Base-by-base conservation (phyloP, 2,888 invertebrate species). In the Coleophora flavipennella region DNA sequence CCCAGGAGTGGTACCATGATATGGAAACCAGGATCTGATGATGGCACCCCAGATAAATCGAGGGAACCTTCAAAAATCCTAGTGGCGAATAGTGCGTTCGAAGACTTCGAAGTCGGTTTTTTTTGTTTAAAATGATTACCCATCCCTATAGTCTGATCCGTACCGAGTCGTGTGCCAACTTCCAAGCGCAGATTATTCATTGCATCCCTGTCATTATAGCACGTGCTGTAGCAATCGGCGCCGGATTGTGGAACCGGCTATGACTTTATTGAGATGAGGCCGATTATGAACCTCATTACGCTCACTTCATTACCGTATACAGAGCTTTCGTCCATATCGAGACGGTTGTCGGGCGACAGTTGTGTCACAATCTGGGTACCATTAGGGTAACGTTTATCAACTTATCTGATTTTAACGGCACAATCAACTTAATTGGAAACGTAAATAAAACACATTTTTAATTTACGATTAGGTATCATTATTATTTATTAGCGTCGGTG, bases 211-310 rank as follows among this genome's bases (percentile, higher is more conserved):
- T 67, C 66, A 62, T 63, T 60, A 56, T 67, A 57, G 55, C 71
- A 66, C 66, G 68, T 66, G 64, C 66, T 65, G 42, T 51, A 58
- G 60, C 64, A 57, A 55, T 50, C 38, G 13, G 51, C 50, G 70
- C 70, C 60, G 64, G 20, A 20, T 20, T 20, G 20, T 20, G 20
- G 72, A 68, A 68, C 64, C 62, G 53, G 63, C 78, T 75, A 77
- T 63, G 69, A 69, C 57, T 62, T 66, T 70, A 38, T 38, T 38
- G 28, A 38, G 33, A 38, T 38, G 28, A 29, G 45, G 44, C 49
- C 51, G 40, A 49, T 55, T 49, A 76, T 74, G 75, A 66, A 55
- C 47, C 52, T 45, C 42, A 70, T 73, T 54, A 65, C 63, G 13
- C 26, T 33, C 53, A 68, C 74, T 74, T 72, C 61, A 67, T 69